Base-by-base conservation (phyloP, 2,797 vertebrate genomes). In the Aeoliscus strigatus region DNA sequence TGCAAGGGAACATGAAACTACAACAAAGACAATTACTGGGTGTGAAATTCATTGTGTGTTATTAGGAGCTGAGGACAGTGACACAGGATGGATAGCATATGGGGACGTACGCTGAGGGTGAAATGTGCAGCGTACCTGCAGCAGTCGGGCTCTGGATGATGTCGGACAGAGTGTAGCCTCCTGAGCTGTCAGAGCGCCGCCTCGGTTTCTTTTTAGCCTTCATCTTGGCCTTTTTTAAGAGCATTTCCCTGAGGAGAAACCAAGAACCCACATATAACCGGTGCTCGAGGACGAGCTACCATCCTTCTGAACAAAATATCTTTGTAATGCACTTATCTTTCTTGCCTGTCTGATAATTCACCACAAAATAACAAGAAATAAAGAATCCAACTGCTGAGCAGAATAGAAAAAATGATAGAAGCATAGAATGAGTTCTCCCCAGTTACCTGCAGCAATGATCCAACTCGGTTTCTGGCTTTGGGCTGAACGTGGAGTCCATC, bases 171-270 rank as follows among this genome's bases (percentile, higher is more conserved):
- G 91, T 95, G 78, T 99, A 98, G 26, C 96, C 95, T 46, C 93
- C 95, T 38, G 93, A 95, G 76, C 96, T 98, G 86, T 97, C 91
- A 0, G 89, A 94, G 2, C 93, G 90, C 33, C 90, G 89, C 30
- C 94, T 87, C 38, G 91, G 89, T 70, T 97, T 99, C 89, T 89
- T 97, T 80, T 93, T 99, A 13, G 91, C 91, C 71, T 91, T 99
- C 14, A 85, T 81, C 86, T 94, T 99, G 35, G 90, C 91, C 70
- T 88, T 97, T 81, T 93, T 98, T 25, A 94, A 77, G 40, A 93
- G 78, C 10, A 75, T 81, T 75, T 98, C 95, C 62, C 94, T 98
- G 51, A 11, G 17, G 47, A 11, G 11, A 12, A 10, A 36, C 12
- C 40, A 25, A 37, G 3, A 13, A 5, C 6, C 18, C 34, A n/a